These are phyloP conservation scores for Sylvietta virens DNA, from an alignment of 2,113 vertebrate species.

Conservation along the genomic window DNA sequence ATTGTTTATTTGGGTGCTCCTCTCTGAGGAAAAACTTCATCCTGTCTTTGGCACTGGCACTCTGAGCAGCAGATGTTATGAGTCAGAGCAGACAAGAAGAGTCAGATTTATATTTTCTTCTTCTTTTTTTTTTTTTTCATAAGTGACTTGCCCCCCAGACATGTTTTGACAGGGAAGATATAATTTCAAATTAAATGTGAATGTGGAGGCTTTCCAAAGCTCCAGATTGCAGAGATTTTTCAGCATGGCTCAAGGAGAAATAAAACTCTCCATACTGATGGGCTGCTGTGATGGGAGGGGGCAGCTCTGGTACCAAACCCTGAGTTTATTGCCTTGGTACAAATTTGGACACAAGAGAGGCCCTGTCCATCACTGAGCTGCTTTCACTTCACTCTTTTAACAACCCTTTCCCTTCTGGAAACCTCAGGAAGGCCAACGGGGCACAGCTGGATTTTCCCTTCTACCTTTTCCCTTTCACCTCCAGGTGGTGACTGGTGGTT, in stretches of 20 bases:
- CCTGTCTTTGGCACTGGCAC: not conserved
- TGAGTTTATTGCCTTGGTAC: not conserved
- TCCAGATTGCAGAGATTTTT: slow-evolving; percentile 13
- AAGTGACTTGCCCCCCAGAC: slow-evolving; percentile 16
- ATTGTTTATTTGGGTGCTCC: not conserved
- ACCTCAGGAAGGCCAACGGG: not conserved
- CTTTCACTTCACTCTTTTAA: not conserved
- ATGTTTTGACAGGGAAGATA: slow-evolving; percentile 32
- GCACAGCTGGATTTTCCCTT: not conserved
- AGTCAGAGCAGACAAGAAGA: slow-evolving; percentile 19
- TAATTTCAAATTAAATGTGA: slow-evolving; percentile 38
- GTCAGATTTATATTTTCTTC: not conserved
- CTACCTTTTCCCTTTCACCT: not conserved
- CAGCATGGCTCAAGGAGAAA: not conserved
- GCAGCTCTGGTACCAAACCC: not conserved
- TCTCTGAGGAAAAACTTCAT: not conserved
- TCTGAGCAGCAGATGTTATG: not conserved
- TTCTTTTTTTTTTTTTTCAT: not conserved
- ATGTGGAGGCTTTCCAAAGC: slow-evolving; percentile 1
- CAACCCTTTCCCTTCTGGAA: not conserved
- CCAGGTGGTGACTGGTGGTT: not conserved
- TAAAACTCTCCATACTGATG: not conserved
- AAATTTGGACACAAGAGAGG: not conserved
- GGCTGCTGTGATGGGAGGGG: not conserved
- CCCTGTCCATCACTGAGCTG: not conserved